phyloP scores from a whole-genome alignment of 2,797 vertebrate genomes.

The Propithecus perrieri region DNA sequence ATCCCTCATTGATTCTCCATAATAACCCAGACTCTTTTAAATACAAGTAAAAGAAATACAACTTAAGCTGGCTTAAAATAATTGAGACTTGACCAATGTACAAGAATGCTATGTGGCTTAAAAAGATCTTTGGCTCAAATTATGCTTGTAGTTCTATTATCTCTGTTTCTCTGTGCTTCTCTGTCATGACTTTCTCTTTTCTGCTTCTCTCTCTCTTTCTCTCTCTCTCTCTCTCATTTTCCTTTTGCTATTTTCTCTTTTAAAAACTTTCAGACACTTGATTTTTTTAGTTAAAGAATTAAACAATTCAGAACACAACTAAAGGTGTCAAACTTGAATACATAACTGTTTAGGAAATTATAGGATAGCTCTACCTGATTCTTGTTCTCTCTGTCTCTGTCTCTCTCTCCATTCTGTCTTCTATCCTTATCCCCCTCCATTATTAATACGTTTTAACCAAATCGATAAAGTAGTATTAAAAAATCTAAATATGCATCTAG shows the following conservation, averaged over 20 bases:
- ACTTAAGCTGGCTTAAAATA: neutral
- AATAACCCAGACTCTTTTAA: neutral
- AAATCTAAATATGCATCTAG: neutral
- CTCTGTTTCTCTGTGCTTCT: neutral
- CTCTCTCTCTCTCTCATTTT: neutral
- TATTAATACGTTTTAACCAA: neutral
- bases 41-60: neutral
- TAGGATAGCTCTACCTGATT: neutral
- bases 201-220: neutral
- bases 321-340: neutral
- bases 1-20: neutral
- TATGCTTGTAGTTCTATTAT: neutral
- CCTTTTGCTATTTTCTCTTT: neutral
- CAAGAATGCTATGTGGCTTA: neutral
- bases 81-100: neutral
- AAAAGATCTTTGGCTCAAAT: neutral
- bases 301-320: neutral
- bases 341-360: neutral
- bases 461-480: neutral
- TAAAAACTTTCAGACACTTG: neutral
- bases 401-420: neutral
- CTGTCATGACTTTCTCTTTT: neutral
- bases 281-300: neutral
- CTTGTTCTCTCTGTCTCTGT: neutral
- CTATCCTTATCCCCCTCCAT: neutral